Percentiles rank a stretch among this genome's conserved stretches.
These are phyloP conservation scores for Callorhinus ursinus DNA, from an alignment of 2,113 vertebrate genomes.

Conservation along the genomic window DNA sequence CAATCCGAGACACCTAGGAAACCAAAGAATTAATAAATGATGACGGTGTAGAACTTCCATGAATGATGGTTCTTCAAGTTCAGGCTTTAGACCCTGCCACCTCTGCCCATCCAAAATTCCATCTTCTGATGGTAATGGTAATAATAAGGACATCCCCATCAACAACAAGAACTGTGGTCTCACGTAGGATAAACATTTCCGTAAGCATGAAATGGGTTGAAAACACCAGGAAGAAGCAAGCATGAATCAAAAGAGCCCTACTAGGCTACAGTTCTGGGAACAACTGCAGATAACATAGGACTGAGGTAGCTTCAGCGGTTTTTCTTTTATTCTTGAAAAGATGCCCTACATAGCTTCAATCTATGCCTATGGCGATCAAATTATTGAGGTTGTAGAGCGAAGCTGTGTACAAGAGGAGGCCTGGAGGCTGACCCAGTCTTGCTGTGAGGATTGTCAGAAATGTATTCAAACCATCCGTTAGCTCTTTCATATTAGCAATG, in stretches of 20 bases:
- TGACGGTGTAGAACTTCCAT: neutral
- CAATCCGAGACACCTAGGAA: slow-evolving; percentile 96
- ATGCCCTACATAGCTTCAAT: neutral
- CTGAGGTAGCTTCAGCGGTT: neutral
- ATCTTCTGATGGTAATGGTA: neutral
- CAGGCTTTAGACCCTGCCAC: neutral
- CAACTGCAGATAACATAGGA: neutral
- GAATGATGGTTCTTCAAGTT: neutral
- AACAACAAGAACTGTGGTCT: neutral
- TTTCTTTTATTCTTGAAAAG: slow-evolving; percentile 2
- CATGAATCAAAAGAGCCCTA: neutral
- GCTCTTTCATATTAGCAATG: neutral
- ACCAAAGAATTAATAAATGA: slow-evolving; percentile 37
- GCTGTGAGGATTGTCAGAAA: neutral
- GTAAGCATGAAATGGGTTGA: neutral
- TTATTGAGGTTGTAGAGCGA: neutral
- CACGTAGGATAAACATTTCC: neutral
- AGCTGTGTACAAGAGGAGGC: neutral
- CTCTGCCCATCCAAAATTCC: neutral
- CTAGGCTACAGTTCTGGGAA: neutral
- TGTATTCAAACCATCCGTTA: neutral
- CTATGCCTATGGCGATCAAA: neutral
- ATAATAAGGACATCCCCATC: neutral
- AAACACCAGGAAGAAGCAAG: neutral
- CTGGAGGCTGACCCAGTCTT: neutral